A percentile compares a stretch with the other conserved stretches of the same genome.
Conservation (phyloP, 2,888 invertebrate genomes). For the Parelbella ahira region DNA sequence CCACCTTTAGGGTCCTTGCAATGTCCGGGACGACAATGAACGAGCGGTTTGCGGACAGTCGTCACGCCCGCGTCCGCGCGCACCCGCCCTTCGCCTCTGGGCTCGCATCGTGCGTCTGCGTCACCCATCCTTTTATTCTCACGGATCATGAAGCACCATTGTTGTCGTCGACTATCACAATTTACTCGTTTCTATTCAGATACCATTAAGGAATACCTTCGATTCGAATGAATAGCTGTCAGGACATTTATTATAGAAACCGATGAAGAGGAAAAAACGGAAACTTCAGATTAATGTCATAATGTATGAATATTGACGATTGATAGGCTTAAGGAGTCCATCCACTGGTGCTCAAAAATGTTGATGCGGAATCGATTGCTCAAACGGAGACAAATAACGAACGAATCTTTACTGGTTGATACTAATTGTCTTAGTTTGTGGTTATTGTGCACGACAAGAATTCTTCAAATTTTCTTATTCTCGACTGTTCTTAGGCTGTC, state of each 20-base stretch:
- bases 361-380: too few species aligned
- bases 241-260: conserved; percentile 14
- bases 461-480: conserved; percentile 1
- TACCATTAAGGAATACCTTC: conserved; percentile 29
- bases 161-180: conserved; percentile 34
- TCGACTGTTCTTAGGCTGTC: not conserved
- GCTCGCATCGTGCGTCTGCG: conserved; percentile 30
- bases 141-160: conserved; percentile 52
- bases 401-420: too few species aligned
- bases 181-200: conserved; percentile 26
- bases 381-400: too few species aligned
- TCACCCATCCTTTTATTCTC: conserved; percentile 41
- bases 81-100: conserved; percentile 11
- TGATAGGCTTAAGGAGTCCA: not conserved
- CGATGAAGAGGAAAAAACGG: conserved; percentile 15
- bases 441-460: not conserved
- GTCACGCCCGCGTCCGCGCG: conserved; percentile 29
- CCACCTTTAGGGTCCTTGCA: conserved; percentile 35
- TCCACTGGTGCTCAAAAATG: too few species aligned
- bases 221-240: conserved; percentile 14
- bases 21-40: conserved; percentile 20
- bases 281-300: conserved; percentile 12
- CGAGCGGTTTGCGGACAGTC: conserved; percentile 22
- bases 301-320: conserved; percentile 8
- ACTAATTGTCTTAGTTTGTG: too few species aligned